Percentiles rank a stretch among this genome's conserved stretches.
Conservation (phyloP, 2,888 invertebrate genomes). For the Coleophora deauratella region DNA sequence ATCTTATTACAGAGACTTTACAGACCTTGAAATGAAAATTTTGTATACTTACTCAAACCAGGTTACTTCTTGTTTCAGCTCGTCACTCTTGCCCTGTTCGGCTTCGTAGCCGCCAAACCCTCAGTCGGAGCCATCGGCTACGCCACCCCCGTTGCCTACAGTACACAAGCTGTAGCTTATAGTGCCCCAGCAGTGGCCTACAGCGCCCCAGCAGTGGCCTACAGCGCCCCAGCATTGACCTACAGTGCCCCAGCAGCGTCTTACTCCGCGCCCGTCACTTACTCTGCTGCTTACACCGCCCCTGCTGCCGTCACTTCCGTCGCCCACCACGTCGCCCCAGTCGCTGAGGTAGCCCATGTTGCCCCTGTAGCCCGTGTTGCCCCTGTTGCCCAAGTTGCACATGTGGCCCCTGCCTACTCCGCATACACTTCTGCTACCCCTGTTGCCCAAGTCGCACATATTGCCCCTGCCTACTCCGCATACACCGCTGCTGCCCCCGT, state of each 20-base stretch:
- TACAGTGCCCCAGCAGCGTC: constrained; percentile 8
- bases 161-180: too few relatives aligned
- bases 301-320: background rate
- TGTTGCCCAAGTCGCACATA: constrained; percentile 2
- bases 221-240: constrained; percentile 4
- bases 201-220: constrained; percentile 9
- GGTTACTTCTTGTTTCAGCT: background rate
- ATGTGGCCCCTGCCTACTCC: constrained; percentile 1
- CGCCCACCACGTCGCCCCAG: background rate
- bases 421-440: constrained; percentile 4
- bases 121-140: constrained; percentile 4
- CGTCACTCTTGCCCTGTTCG: constrained; percentile 14
- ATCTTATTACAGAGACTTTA: too few relatives aligned
- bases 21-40: too few relatives aligned
- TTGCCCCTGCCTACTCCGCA: background rate
- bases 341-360: background rate
- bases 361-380: constrained; percentile 4
- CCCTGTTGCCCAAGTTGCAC: background rate
- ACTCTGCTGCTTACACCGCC: constrained; percentile 4
- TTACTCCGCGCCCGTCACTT: constrained; percentile 10
- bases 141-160: constrained; percentile 3
- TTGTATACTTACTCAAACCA: too few relatives aligned
- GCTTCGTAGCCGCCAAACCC: constrained; percentile 15
- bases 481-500: constrained; percentile 1
- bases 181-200: constrained; percentile 10